Evolutionary conservation across 1,140 invertebrate species (phyloP), one percentile per base, ranked within the genome.

Genomic region (Neodiprion virginianus): DNA sequence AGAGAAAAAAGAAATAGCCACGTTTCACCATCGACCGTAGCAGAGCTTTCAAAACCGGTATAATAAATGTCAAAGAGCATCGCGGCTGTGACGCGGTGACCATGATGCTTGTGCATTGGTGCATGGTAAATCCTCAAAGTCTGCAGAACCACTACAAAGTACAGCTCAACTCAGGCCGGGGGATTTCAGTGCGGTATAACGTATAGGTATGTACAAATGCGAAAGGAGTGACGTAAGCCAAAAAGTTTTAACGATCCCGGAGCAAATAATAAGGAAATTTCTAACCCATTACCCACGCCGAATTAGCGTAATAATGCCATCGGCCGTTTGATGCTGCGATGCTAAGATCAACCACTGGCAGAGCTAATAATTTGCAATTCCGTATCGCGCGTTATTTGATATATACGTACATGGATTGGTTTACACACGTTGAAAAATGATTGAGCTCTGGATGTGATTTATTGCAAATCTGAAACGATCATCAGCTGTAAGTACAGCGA

Each of bases 71-170:
- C 53, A 61, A 61, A 61, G 53, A 61, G 53, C 8, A 61, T 61
- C 53, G 53, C 53, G 5, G 53, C 28, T 40, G 28, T 40, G 28
- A 40, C 28, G 28, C 28, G 28, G 28, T 40, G 28, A 40, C 28
- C 28, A 40, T 40, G 28, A 40, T 40, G 28, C 28, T 40, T 40
- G 28, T 40, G 28, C 28, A 5, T 40, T 40, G 53, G 53, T 61
- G 53, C 53, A 61, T 7, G 11, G 8, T 61, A 61, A 12, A 12
- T 61, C 11, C n/a, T 14, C 53, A 17, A 21, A 21, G 11, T 61
- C 53, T 7, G 53, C 53, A 61, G 53, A 61, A 61, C 53, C 53
- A 61, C 53, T 61, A 61, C n/a, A 61, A 61, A 61, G 53, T 17
- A 8, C n/a, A 40, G 11, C 53, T 61, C n/a, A 17, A 61, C n/a